Percentiles rank a stretch among this genome's conserved stretches.
Conservation (phyloP, 1,140 invertebrate genomes). For the Uloborus diversus region DNA sequence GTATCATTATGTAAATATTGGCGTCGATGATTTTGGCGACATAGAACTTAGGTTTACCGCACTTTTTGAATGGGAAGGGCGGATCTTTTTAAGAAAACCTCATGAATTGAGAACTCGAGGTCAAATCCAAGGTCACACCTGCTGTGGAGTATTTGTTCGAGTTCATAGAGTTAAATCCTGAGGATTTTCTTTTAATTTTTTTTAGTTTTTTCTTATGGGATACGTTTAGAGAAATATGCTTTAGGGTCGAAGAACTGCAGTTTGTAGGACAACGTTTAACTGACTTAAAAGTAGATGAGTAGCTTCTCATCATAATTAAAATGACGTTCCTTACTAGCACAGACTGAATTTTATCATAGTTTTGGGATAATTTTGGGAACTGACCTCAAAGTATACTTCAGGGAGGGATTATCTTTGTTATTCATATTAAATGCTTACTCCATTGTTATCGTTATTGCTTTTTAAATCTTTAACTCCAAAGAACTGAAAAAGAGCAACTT, state of each 20-base stretch:
- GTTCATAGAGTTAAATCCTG: constrained; percentile 52
- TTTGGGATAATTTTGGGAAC: too few species aligned
- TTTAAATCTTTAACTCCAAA: too few species aligned
- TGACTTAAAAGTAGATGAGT: too few species aligned
- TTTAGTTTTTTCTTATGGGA: constrained; percentile 45
- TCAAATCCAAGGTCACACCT: constrained; percentile 47
- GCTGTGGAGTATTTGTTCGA: constrained; percentile 50
- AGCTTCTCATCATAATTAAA: too few species aligned
- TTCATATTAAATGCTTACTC: too few species aligned
- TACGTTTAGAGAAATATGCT: constrained; percentile 49
- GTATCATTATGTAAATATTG: too few species aligned
- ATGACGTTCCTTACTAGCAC: constrained; percentile 38
- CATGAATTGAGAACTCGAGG: constrained; percentile 50
- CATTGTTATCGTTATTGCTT: too few species aligned
- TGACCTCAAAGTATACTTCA: too few species aligned
- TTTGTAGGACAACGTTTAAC: constrained; percentile 42
- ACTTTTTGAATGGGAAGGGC: constrained; percentile 28
- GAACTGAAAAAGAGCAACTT: too few species aligned
- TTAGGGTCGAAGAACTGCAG: constrained; percentile 44
- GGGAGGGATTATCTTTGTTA: too few species aligned
- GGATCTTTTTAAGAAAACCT: constrained; percentile 33
- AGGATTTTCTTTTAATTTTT: constrained; percentile 24
- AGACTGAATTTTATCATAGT: not conserved
- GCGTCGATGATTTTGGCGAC: constrained; percentile 21
- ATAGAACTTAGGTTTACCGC: constrained; percentile 5